phyloP scores from a whole-genome alignment of 2,888 invertebrate genomes.

The Caenorhabditis doughertyi region DNA sequence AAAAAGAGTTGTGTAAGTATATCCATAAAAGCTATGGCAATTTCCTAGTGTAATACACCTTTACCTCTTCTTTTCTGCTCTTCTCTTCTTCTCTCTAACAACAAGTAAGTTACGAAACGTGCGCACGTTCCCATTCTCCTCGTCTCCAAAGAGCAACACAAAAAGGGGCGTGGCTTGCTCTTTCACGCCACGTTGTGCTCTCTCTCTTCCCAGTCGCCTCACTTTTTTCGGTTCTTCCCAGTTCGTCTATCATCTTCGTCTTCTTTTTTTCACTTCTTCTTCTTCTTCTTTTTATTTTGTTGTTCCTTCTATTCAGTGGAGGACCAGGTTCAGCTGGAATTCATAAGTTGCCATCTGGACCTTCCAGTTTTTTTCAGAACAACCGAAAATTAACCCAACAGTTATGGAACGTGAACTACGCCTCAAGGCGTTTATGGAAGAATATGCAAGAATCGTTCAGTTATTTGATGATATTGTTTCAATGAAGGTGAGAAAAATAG shows the following conservation, averaged over 20 bases:
- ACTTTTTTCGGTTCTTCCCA: slow-evolving; percentile 28
- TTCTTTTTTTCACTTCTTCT: slow-evolving; percentile 2
- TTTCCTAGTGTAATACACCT: slow-evolving; percentile 21
- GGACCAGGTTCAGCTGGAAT: slow-evolving; percentile 30
- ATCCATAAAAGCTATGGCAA: slow-evolving; percentile 9
- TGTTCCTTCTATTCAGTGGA: slow-evolving; percentile 31
- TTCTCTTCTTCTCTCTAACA: slow-evolving; percentile 17
- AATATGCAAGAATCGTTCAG: slow-evolving; percentile 67
- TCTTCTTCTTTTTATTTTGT: slow-evolving; percentile 18
- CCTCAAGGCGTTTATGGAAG: slow-evolving; percentile 73
- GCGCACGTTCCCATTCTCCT: slow-evolving; percentile 32
- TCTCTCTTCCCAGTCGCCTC: slow-evolving; percentile 12
- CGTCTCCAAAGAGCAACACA: slow-evolving; percentile 57
- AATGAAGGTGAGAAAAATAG: slow-evolving; percentile 60
- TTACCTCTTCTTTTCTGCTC: slow-evolving; percentile 10
- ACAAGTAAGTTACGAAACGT: slow-evolving; percentile 17
- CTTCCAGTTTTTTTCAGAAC: not conserved
- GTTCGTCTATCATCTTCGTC: slow-evolving; percentile 20
- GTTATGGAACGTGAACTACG: slow-evolving; percentile 71
- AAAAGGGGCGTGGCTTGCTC: slow-evolving; percentile 49
- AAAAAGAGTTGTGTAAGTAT: not conserved
- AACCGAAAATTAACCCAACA: slow-evolving; percentile 36
- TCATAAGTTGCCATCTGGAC: not conserved
- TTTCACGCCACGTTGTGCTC: slow-evolving; percentile 45
- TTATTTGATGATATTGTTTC: slow-evolving; percentile 72